Base-by-base conservation (phyloP, 2,113 vertebrate genomes). In the Cynoglossus semilaevis region DNA sequence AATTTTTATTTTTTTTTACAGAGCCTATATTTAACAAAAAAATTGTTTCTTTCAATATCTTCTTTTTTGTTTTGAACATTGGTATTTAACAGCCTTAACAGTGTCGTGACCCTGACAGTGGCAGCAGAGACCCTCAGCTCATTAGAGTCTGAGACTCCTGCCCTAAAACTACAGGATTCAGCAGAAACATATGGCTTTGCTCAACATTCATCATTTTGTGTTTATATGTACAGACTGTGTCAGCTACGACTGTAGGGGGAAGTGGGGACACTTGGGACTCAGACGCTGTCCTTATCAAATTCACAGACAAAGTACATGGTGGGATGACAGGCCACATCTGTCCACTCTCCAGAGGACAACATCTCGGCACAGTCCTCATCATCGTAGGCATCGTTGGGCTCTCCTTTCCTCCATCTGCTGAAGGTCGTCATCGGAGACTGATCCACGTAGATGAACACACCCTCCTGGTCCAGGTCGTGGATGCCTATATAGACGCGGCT, bases 291-390 rank as follows among this genome's bases (percentile, higher is more conserved):
- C 76, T 95, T 99, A 83, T 96, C 94, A 70, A 99, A 99, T 82
- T 99, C 97, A 17, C 97, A 99, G 50, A 99, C 89, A 71, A 98
- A 99, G 84, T 92, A 96, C 97, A 99, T 97, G 71, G 95, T 95
- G 8, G 92, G 91, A 36, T 94, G 89, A 64, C 97, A 99, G 0
- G 94, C 92, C n/a, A 97, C 96, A 9, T 99, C 96, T 1, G 96
- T 97, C 97, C 97, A 99, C 52, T 96, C 96, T 1, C 97, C 97
- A 0, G 95, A 92, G 0, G 93, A 90, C 73, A 94, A 90, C 92
- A 99, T 93, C 84, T 99, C 97, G 18, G 90, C 94, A 37, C 97
- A 99, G 90, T 99, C 95, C 85, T 99, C 97, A 19, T 96, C 93
- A 0, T 95, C 95, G 0, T 94, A 94, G 2, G 96, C 94, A 0